These are phyloP conservation scores for Drosophila neotestacea DNA, from an alignment of 2,888 invertebrate genomes.

Conservation along the genomic window DNA sequence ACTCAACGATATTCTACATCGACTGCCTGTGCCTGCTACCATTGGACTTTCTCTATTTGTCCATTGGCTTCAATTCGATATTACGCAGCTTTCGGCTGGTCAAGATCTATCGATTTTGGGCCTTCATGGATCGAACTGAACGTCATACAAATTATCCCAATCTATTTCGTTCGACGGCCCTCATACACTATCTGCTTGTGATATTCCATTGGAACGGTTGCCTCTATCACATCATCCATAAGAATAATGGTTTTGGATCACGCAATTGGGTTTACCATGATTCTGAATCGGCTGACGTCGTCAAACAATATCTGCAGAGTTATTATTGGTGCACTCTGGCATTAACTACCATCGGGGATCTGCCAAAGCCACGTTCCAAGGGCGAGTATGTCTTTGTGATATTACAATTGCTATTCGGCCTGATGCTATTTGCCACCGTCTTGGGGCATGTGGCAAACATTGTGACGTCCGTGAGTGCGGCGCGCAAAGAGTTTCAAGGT, in stretches of 20 bases:
- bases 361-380: slow-evolving; percentile 96
- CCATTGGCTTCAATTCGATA: slow-evolving; percentile 98
- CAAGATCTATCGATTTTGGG: slow-evolving; percentile 99
- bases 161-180: slow-evolving; percentile 95
- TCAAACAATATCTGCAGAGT: slow-evolving; percentile 98
- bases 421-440: slow-evolving; percentile 97
- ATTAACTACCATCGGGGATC: slow-evolving; percentile 96
- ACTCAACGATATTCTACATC: slow-evolving; percentile 98
- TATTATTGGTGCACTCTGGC: slow-evolving; percentile 99
- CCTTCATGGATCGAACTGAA: slow-evolving; percentile 99
- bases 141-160: slow-evolving; percentile 99
- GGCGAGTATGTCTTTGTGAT: slow-evolving; percentile 98
- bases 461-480: slow-evolving; percentile 98
- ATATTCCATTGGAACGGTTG: slow-evolving; percentile 99
- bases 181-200: slow-evolving; percentile 98
- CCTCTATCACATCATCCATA: slow-evolving; percentile 98
- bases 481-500: slow-evolving; percentile 99
- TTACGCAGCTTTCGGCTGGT: slow-evolving; percentile 97
- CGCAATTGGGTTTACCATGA: slow-evolving; percentile 96
- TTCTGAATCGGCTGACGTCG: slow-evolving; percentile 94
- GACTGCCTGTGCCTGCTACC: slow-evolving; percentile 99
- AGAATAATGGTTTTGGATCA: slow-evolving; percentile 97
- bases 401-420: slow-evolving; percentile 96
- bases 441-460: slow-evolving; percentile 99
- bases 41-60: slow-evolving; percentile 98